These are phyloP conservation scores for Elachura formosa DNA, from an alignment of 2,113 vertebrate species.

Conservation along the genomic window DNA sequence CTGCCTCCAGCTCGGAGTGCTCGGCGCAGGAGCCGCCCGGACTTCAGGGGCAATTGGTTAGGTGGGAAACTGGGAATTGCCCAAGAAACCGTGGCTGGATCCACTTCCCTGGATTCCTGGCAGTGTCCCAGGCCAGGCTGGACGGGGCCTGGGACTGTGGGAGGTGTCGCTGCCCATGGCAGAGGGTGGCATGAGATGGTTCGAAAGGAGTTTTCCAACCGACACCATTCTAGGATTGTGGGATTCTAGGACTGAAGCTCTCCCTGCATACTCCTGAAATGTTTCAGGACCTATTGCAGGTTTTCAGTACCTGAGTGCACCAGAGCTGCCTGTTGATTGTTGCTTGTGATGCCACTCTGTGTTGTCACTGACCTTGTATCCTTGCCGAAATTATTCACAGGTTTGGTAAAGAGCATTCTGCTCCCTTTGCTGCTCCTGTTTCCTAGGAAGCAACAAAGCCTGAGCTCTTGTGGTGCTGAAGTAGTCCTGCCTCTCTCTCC, in stretches of 20 bases:
- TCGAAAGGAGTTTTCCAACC: background rate
- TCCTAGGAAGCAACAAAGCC: conserved; percentile 45
- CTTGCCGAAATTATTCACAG: background rate
- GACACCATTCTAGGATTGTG: background rate
- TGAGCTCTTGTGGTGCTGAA: background rate
- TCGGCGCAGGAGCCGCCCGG: no score
- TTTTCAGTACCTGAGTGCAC: background rate
- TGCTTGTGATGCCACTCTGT: background rate
- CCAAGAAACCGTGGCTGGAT: background rate
- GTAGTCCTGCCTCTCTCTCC: conserved; percentile 20
- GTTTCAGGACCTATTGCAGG: background rate
- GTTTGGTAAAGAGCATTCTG: background rate
- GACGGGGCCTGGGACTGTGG: accelerated
- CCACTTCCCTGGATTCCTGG: background rate
- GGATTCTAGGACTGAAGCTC: background rate
- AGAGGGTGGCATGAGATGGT: background rate
- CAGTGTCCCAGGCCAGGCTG: background rate
- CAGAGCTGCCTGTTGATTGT: background rate
- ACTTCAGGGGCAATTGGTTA: no score
- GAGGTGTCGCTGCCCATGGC: background rate
- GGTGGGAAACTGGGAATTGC: background rate
- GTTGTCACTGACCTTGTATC: background rate
- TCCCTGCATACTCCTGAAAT: background rate
- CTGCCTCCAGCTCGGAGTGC: background rate
- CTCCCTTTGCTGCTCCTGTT: conserved; percentile 33